phyloP scores from a whole-genome alignment of 2,888 invertebrate genomes.

The Andrena bicolor region DNA sequence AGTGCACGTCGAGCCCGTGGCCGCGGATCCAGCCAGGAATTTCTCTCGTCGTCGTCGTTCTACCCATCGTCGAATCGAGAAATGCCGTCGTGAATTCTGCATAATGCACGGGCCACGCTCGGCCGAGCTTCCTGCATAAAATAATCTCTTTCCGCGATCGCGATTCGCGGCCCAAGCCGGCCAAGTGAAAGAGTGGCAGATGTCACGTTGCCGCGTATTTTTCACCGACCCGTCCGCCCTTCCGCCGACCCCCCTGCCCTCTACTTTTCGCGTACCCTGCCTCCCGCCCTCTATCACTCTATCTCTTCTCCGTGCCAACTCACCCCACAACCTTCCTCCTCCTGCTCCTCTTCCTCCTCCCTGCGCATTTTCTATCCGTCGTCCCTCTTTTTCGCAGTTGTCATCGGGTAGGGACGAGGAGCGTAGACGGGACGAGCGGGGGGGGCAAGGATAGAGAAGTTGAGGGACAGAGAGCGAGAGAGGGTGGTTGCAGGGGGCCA shows the following conservation, averaged over 20 bases:
- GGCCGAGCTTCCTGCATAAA: constrained; percentile 79
- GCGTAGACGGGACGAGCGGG: constrained; percentile 2
- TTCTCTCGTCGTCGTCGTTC: constrained; percentile 61
- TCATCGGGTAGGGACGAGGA: constrained; percentile 37
- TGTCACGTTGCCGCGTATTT: constrained; percentile 74
- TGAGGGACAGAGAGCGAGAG: constrained; percentile 25
- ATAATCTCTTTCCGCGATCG: constrained; percentile 82
- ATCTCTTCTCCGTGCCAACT: constrained; percentile 8
- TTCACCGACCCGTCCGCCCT: constrained; percentile 42
- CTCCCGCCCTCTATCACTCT: constrained; percentile 18
- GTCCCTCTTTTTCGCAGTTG: constrained; percentile 62
- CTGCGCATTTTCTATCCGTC: constrained; percentile 55
- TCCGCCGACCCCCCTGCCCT: constrained; percentile 23
- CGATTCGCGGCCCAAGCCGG: constrained; percentile 74
- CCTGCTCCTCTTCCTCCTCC: constrained; percentile 17
- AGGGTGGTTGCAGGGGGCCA: constrained; percentile 21
- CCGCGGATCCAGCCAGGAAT: constrained; percentile 57
- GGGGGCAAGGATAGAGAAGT: constrained; percentile 37
- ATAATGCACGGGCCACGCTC: constrained; percentile 79
- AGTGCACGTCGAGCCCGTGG: constrained; percentile 33
- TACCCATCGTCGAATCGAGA: constrained; percentile 70
- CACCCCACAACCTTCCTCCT: constrained; percentile 1
- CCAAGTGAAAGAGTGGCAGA: constrained; percentile 77
- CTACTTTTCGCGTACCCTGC: constrained; percentile 27
- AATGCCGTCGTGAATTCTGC: constrained; percentile 76